These are phyloP conservation scores for Pomatostomus ruficeps DNA, from an alignment of 2,113 vertebrate species.

Conservation along the genomic window DNA sequence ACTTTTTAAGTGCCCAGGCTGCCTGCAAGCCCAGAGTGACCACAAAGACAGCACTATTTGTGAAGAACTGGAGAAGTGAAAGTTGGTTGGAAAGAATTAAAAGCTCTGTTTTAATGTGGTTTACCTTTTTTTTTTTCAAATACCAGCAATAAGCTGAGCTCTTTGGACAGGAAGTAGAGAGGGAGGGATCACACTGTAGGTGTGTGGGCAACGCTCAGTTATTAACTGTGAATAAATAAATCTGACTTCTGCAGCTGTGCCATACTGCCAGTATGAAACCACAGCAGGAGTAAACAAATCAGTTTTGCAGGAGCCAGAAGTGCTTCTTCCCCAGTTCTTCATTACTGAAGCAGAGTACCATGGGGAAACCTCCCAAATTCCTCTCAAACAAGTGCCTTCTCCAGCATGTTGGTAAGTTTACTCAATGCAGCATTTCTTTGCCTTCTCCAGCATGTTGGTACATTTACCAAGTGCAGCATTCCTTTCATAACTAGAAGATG, in stretches of 20 bases:
- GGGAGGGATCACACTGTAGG: accelerated
- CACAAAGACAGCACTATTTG: not conserved
- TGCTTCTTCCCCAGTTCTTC: not conserved
- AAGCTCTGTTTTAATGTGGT: not conserved
- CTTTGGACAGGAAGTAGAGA: not conserved
- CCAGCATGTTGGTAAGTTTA: not conserved
- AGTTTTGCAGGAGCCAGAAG: not conserved
- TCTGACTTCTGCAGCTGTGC: not conserved
- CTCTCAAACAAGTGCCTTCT: not conserved
- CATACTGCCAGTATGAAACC: not conserved
- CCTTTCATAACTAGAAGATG: not conserved
- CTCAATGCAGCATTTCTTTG: not conserved
- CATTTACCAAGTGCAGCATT: not conserved
- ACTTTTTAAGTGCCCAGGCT: not conserved
- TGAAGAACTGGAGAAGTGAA: not conserved
- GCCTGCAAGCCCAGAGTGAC: not conserved
- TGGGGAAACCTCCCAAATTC: not conserved
- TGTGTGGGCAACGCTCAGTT: not conserved
- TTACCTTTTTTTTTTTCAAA: not conserved
- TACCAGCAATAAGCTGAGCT: not conserved
- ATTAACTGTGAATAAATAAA: not conserved
- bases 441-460: not conserved
- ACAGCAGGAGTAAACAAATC: not conserved
- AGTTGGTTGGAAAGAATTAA: not conserved
- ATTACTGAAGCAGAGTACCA: accelerated